Percentiles rank a stretch among this genome's conserved stretches.
phyloP scores from a whole-genome alignment of 2,113 vertebrate genomes.

The Tenrec ecaudatus region DNA sequence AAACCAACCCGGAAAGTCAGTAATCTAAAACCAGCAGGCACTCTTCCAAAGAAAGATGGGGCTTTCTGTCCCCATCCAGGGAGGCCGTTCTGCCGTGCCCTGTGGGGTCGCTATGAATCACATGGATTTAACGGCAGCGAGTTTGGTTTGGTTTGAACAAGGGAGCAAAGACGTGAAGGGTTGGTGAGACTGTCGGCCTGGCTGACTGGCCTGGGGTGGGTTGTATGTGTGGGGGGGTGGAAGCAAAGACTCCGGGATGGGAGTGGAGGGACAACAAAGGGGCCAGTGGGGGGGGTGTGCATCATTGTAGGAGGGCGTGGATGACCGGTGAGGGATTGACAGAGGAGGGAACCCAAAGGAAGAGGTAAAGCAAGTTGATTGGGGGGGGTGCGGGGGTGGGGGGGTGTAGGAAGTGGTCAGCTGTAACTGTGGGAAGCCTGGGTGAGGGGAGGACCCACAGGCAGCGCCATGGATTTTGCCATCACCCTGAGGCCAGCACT shows the following conservation, averaged over 20 bases:
- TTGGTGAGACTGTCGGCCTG: neutral
- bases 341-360: neutral
- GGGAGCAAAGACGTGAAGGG: neutral
- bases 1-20: too few species aligned
- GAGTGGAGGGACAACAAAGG: too few species aligned
- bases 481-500: slow-evolving; percentile 5
- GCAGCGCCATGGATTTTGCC: accelerated
- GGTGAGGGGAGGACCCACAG: neutral
- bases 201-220: neutral
- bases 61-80: too few species aligned
- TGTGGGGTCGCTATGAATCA: too few species aligned
- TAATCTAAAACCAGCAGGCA: too few species aligned
- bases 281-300: too few species aligned
- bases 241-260: neutral
- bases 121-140: neutral
- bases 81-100: too few species aligned
- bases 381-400: too few species aligned
- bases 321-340: neutral
- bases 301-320: neutral
- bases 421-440: neutral
- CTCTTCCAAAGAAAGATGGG: too few species aligned
- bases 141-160: neutral
- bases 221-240: too few species aligned
- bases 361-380: accelerated
- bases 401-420: too few species aligned